Evolutionary conservation across 1,140 invertebrate genomes (phyloP), one percentile per base, ranked within the genome.

Genomic region (Oedothorax gibbosus): DNA sequence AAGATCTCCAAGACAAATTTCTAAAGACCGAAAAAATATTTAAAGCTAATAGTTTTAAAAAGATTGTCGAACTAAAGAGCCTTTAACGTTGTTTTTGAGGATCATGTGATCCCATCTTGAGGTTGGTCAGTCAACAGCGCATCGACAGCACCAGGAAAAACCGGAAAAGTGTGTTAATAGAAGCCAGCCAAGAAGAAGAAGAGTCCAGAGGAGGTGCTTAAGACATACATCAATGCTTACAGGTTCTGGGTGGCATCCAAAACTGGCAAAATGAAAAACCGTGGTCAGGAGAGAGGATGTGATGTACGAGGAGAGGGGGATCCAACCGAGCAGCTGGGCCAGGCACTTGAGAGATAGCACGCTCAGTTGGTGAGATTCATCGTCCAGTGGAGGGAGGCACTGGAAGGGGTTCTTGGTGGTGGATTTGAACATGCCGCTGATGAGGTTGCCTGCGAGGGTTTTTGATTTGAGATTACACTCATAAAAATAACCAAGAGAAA

Each of bases 271-370:
- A 89, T 93, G 93, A 89, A 94, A 95, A 18, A 95, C 92, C 51
- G 93, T 93, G 81, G 91, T 93, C 50, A 96, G 92, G 50, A 95
- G 91, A 65, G 93, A 92, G 15, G 92, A 92, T 12, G 94, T 94
- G 35, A 96, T 93, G 57, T 84, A 86, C 5, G 93, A 93, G 11
- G 92, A 92, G 18, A 97, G 91, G 50, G 95, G 93, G 77, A 96
- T 93, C 95, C 96, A 98, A 68, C 94, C 95, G 88, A 97, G 96
- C 86, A 97, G 91, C 90, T 97, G 96, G 86, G 95, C 94, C 7
- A 97, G 91, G 87, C 95, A 95, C 88, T 93, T 93, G 6, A 97
- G 91, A 20, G 92, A 91, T 49, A 92, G 88, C 2, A 88, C 87
- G 87, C 91, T 91, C 54, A 92, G 87, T 64, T 90, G 88, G 86